Evolutionary conservation across 2,797 vertebrate genomes (phyloP).

Genomic region (Pseudocheirus occidentalis): DNA sequence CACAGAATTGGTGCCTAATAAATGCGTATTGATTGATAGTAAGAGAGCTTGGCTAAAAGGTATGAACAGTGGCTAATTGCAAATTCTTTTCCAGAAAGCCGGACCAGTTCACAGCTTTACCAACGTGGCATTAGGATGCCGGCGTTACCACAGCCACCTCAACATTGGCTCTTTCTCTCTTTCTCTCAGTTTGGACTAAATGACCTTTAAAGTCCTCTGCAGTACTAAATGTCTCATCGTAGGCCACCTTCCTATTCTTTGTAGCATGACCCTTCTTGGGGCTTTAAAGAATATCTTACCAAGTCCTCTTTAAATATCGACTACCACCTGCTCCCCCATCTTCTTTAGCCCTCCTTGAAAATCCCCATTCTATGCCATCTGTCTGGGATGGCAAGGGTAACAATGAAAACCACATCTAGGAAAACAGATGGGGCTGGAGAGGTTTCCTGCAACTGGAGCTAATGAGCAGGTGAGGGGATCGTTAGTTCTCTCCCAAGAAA

Average conservation of each 20-base stretch:
- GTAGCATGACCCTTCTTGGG: neutral
- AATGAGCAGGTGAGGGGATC: conserved; percentile 54
- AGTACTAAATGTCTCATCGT: neutral
- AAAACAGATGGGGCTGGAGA: neutral
- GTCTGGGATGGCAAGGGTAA: neutral
- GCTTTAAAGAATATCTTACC: neutral
- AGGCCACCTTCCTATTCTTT: neutral
- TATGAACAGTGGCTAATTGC: neutral
- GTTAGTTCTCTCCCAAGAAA: conserved; percentile 13
- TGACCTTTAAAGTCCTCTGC: neutral
- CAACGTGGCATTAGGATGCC: neutral
- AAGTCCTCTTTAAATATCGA: neutral
- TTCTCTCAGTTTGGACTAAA: neutral
- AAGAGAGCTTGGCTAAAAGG: neutral
- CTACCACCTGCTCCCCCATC: neutral
- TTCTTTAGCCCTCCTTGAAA: neutral
- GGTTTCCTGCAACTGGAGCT: neutral
- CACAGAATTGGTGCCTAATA: neutral
- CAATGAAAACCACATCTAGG: neutral
- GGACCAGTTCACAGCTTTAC: neutral
- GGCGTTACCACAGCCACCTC: neutral
- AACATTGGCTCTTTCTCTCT: neutral
- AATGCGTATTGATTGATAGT: neutral
- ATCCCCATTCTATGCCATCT: neutral
- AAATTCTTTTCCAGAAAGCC: neutral